These are phyloP conservation scores for Gadus macrocephalus DNA, from an alignment of 2,113 vertebrate species.

Conservation along the genomic window DNA sequence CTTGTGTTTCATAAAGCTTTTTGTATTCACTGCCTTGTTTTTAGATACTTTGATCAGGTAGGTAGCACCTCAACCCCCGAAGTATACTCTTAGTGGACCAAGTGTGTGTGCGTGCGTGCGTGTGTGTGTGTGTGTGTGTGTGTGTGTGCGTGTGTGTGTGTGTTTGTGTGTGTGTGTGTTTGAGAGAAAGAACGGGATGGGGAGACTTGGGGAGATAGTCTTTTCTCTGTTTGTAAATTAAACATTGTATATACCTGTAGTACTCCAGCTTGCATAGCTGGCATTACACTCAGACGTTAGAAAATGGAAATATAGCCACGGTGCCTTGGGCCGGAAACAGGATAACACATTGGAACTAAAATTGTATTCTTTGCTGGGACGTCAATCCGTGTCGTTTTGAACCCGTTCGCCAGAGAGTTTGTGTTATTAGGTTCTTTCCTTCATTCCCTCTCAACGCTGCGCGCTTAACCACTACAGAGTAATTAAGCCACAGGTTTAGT, in stretches of 20 bases:
- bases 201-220: not conserved
- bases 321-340: conserved; percentile 61
- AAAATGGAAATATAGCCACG: conserved; percentile 21
- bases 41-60: conserved; percentile 22
- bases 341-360: not conserved
- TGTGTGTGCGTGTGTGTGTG: not conserved
- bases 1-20: conserved; percentile 46
- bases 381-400: not conserved
- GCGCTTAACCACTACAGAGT: conserved; percentile 28
- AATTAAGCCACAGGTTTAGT: not conserved
- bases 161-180: too few relatives aligned
- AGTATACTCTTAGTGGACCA: conserved; percentile 57
- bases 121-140: not conserved
- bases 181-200: too few relatives aligned
- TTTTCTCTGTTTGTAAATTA: conserved; percentile 56
- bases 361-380: not conserved
- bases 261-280: conserved; percentile 49
- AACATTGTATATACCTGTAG: conserved; percentile 37
- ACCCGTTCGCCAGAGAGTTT: not conserved
- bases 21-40: conserved; percentile 22
- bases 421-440: conserved; percentile 8
- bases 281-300: conserved; percentile 17
- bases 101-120: conserved; percentile 15
- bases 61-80: conserved; percentile 36
- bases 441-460: conserved; percentile 23